phyloP scores from a whole-genome alignment of 2,113 vertebrate species.

The Machaerirhynchus nigripectus region DNA sequence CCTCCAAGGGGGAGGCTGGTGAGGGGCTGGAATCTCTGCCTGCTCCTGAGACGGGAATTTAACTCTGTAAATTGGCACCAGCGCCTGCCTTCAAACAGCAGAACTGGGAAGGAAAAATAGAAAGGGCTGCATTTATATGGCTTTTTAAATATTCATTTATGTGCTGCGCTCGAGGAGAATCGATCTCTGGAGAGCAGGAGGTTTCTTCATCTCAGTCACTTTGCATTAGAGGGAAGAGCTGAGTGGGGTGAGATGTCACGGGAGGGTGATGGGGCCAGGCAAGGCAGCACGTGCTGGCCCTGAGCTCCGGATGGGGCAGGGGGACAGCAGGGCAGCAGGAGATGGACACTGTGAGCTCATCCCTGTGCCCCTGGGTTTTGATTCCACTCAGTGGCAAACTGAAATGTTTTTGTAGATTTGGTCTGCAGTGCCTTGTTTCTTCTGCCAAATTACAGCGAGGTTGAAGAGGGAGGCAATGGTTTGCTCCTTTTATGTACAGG shows the following conservation, averaged over 20 bases:
- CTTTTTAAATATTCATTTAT: slow-evolving; percentile 56
- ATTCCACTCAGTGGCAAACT: background rate
- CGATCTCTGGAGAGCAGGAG: slow-evolving; percentile 21
- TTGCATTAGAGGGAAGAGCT: background rate
- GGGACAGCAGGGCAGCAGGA: background rate
- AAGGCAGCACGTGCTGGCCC: accelerated
- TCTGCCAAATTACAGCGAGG: background rate
- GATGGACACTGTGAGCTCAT: accelerated
- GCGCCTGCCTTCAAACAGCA: background rate
- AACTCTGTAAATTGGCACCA: background rate
- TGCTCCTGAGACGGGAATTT: background rate
- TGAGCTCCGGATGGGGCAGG: background rate
- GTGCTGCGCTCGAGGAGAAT: background rate
- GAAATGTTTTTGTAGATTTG: background rate
- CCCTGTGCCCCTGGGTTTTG: background rate
- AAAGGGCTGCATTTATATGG: slow-evolving; percentile 8
- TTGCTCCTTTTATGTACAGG: background rate
- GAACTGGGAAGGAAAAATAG: background rate
- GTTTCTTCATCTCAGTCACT: slow-evolving; percentile 35
- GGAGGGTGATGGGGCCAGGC: accelerated
- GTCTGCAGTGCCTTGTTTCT: background rate
- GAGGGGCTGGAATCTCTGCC: background rate
- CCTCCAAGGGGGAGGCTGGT: background rate
- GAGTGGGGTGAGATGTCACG: background rate
- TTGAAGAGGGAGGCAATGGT: background rate